A percentile compares a stretch with the other conserved stretches of the same genome.
phyloP scores from a whole-genome alignment of 2,113 vertebrate species.

The Poecilia latipinna region DNA sequence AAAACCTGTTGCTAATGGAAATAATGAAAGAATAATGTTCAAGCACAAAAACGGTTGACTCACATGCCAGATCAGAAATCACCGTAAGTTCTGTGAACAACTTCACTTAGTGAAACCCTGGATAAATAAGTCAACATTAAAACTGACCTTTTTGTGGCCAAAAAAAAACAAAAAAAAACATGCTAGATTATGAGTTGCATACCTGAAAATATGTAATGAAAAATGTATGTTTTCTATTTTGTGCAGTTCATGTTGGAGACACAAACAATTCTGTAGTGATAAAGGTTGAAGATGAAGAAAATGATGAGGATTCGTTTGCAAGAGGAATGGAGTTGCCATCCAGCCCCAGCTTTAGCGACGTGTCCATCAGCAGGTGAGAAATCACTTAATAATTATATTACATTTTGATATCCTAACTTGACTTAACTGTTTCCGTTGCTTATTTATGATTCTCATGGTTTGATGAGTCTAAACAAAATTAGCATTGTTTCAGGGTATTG shows the following conservation, averaged over 20 bases:
- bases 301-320: slow-evolving; percentile 2
- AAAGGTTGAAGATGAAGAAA: slow-evolving; percentile 18
- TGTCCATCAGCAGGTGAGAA: slow-evolving; percentile 80
- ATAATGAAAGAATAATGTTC: not conserved
- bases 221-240: not conserved
- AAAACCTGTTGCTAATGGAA: not conserved
- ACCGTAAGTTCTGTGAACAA: not conserved
- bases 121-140: no score
- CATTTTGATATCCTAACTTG: not conserved
- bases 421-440: not conserved
- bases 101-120: no score
- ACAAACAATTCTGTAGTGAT: slow-evolving; percentile 13
- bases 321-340: slow-evolving; percentile 36
- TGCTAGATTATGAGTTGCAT: not conserved
- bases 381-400: not conserved
- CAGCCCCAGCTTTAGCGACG: slow-evolving; percentile 72
- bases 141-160: not conserved
- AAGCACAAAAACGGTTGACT: not conserved
- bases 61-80: not conserved
- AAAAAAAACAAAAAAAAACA: not conserved
- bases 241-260: slow-evolving; percentile 31
- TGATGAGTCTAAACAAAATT: not conserved
- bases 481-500: not conserved
- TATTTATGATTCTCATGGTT: not conserved
- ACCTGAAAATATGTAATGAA: not conserved